Evolutionary conservation across 2,888 invertebrate genomes (phyloP).

Genomic region (Epirrita christyi): DNA sequence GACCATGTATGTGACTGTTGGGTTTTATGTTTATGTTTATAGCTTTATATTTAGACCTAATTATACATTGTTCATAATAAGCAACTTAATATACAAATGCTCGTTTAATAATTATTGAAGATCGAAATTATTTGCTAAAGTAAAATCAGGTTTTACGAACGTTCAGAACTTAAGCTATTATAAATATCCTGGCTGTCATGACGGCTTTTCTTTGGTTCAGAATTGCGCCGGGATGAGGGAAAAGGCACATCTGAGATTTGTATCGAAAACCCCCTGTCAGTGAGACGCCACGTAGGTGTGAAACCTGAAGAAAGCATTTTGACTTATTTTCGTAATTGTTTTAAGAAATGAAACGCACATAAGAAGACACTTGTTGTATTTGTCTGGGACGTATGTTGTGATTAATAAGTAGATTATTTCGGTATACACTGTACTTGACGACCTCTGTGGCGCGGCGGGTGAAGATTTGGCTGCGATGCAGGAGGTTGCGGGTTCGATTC

Average conservation of each 20-base stretch:
- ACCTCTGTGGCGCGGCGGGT: too few relatives aligned
- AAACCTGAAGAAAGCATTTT: slow-evolving; percentile 37
- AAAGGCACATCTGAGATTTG: slow-evolving; percentile 55
- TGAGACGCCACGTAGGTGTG: slow-evolving; percentile 45
- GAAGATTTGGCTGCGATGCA: too few relatives aligned
- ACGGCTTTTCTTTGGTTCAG: slow-evolving; percentile 49
- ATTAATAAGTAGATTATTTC: too few relatives aligned
- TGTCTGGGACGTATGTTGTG: too few relatives aligned
- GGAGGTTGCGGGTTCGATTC: too few relatives aligned
- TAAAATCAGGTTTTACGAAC: slow-evolving; percentile 11
- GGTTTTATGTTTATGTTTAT: too few relatives aligned
- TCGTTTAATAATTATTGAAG: not conserved
- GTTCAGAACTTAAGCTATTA: slow-evolving; percentile 7
- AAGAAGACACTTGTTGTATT: too few relatives aligned
- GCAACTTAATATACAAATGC: too few relatives aligned
- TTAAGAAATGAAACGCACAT: not conserved
- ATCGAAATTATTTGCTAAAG: slow-evolving; percentile 2
- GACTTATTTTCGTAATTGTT: slow-evolving; percentile 5
- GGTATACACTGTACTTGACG: too few relatives aligned
- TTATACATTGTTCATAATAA: too few relatives aligned
- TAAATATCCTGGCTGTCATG: slow-evolving; percentile 48
- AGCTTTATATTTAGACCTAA: too few relatives aligned
- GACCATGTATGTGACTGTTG: too few relatives aligned
- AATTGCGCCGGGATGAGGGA: slow-evolving; percentile 58
- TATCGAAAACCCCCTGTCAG: slow-evolving; percentile 65